Evolutionary conservation across 2,888 invertebrate species (phyloP), one percentile per base, ranked within the genome.

Genomic region (Cybosia mesomella): DNA sequence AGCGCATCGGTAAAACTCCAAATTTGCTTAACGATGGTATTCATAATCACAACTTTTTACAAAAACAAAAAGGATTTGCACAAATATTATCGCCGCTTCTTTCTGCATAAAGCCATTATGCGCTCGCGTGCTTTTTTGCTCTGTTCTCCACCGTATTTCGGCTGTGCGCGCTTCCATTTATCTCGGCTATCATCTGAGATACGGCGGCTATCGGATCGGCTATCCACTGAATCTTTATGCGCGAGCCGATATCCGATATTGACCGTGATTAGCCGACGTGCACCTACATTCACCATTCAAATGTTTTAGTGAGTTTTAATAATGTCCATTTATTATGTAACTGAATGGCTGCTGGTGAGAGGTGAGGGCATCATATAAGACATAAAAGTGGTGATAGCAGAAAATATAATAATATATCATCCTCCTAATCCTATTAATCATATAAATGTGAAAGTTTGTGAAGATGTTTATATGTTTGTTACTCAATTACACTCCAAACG

Each of bases 131-230:
- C 86, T 92, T 92, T 92, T 93, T 93, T 92, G 92, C 86, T 87
- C 87, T 74, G 79, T 82, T 83, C 86, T 84, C 77, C 82, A 83
- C 86, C 87, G 92, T 94, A 94, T 94, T 94, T 94, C 89, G 94
- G 94, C 92, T 91, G 93, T 88, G 89, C 89, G 89, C 86, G 90
- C 89, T 82, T 85, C 86, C 88, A 87, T 92, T 92, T 94, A 93
- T 93, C 93, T 91, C 83, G 77, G 87, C 88, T 90, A 91, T 91
- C 91, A 91, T 92, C 93, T 89, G 88, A 89, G 93, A 93, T 92
- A 92, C 90, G 86, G 81, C 83, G 80, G 88, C 86, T 90, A 92
- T 91, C 91, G 85, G 79, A 83, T 80, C 83, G 80, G 88, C 87
- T 89, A 92, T 91, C 91, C 85, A 76, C 82, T 81, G 88, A 85